Percentiles rank a stretch among this genome's conserved stretches.
Conservation (phyloP, 2,797 vertebrate genomes). For the Enteromius thamalakanensis region DNA sequence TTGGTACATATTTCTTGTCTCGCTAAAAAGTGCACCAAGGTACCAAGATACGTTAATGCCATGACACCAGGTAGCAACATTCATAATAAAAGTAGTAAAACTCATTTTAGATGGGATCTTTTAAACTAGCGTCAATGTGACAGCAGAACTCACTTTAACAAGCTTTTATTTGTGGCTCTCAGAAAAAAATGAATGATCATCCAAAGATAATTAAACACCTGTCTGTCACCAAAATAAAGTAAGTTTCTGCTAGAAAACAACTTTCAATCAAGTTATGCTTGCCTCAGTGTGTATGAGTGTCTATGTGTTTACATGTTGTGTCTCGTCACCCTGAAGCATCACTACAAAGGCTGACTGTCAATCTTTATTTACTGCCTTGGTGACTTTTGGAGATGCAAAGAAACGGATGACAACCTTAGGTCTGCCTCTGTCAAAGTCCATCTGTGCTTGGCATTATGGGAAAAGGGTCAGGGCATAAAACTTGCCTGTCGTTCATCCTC, state of each 20-base stretch:
- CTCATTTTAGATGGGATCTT: slow-evolving; percentile 2
- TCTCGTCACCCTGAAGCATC: neutral
- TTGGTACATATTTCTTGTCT: too few relatives aligned
- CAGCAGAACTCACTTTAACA: neutral
- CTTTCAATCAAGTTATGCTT: neutral
- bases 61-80: neutral
- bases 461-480: slow-evolving; percentile 34
- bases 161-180: neutral
- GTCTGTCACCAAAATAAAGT: neutral
- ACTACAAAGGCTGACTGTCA: slow-evolving; percentile 19
- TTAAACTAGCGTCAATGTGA: slow-evolving; percentile 32
- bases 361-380: slow-evolving; percentile 44
- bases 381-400: slow-evolving; percentile 22
- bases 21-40: too few relatives aligned
- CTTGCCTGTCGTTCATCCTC: slow-evolving; percentile 18
- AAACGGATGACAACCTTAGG: slow-evolving; percentile 38
- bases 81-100: neutral
- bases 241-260: neutral
- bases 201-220: neutral
- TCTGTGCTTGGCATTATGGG: slow-evolving; percentile 42
- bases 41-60: too few relatives aligned
- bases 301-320: slow-evolving; percentile 1
- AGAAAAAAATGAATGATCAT: neutral
- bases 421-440: slow-evolving; percentile 18
- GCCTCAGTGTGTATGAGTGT: neutral